Conservation (phyloP, 2,888 invertebrate species). For the Philonicus albiceps region DNA sequence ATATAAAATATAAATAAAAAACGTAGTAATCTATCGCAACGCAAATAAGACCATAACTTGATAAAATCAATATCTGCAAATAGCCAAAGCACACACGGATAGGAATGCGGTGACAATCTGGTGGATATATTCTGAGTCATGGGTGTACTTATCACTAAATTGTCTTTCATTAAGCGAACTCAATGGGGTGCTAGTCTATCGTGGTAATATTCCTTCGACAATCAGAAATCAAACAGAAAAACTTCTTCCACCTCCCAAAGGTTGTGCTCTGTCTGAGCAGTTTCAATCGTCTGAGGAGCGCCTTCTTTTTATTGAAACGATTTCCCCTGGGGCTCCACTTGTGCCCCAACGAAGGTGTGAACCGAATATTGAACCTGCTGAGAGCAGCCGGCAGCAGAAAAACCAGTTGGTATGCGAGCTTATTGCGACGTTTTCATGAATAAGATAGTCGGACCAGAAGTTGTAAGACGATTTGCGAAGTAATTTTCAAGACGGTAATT, state of each 20-base stretch:
- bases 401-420: not conserved
- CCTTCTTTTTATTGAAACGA: not conserved
- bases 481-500: not conserved
- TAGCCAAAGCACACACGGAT: not conserved
- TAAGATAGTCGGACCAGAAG: not conserved
- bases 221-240: not conserved
- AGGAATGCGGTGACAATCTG: not conserved
- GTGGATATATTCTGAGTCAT: not conserved
- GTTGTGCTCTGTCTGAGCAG: not conserved
- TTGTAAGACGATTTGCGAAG: not conserved
- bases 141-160: not conserved
- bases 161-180: not conserved
- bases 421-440: not conserved
- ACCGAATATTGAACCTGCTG: slow-evolving; percentile 28
- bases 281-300: not conserved
- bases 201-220: not conserved
- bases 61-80: not conserved
- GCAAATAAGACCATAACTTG: not conserved
- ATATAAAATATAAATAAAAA: not conserved
- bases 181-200: not conserved
- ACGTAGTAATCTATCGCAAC: not conserved
- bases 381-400: not conserved
- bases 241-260: not conserved
- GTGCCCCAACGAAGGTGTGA: slow-evolving; percentile 2
- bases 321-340: not conserved